These are phyloP conservation scores for Pseudorectes ferrugineus DNA, from an alignment of 2,113 vertebrate species.

Conservation along the genomic window DNA sequence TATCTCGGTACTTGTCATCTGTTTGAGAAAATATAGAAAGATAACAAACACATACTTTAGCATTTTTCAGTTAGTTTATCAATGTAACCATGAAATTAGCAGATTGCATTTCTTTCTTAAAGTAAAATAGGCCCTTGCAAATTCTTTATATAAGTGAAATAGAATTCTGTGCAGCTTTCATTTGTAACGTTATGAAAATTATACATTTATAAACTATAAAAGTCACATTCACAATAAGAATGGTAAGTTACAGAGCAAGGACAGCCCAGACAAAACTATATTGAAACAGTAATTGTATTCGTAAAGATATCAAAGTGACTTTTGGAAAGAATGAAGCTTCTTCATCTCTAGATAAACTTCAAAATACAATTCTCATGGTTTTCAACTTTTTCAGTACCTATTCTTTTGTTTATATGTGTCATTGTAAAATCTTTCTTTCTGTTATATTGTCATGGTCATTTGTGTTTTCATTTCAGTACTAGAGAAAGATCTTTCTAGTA, in stretches of 20 bases:
- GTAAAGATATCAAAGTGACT: conserved; percentile 3
- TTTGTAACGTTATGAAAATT: not conserved
- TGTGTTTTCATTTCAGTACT: conserved; percentile 21
- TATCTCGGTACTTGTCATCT: not conserved
- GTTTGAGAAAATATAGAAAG: not conserved
- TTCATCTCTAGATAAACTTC: not conserved
- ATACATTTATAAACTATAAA: not conserved
- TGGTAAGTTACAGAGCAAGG: not conserved
- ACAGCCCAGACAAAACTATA: not conserved
- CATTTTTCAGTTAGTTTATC: not conserved
- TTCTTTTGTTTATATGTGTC: conserved; percentile 32
- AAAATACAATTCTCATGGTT: conserved; percentile 2
- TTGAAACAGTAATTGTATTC: not conserved
- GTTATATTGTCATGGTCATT: conserved; percentile 2
- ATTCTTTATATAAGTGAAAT: not conserved
- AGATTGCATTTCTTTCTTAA: not conserved
- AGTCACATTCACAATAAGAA: not conserved
- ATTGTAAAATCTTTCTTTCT: conserved; percentile 21
- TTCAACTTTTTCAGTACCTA: not conserved
- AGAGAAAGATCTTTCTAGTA: not conserved
- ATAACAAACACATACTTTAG: not conserved
- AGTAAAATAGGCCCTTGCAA: not conserved
- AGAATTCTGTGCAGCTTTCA: not conserved
- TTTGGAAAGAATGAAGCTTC: conserved; percentile 12
- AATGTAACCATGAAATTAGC: not conserved